Base-by-base conservation (phyloP, 1,140 invertebrate genomes). In the Euwallacea similis region DNA sequence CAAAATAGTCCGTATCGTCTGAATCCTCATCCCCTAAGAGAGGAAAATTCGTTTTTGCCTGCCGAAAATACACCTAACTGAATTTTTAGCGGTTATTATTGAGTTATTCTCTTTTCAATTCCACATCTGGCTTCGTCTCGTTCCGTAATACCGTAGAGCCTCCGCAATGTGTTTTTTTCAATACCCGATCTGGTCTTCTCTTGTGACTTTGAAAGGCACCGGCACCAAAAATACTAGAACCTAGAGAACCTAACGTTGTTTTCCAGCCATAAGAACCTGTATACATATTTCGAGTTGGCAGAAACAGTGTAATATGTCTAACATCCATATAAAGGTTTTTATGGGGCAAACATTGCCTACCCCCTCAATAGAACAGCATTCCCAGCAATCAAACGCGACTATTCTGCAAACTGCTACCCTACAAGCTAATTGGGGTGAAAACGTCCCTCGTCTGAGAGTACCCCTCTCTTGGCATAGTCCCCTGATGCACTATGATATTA, bases 351-450 rank as follows among this genome's bases (percentile, higher is more conserved):
- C 15, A 61, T 53, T 60, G 61, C 16, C 69, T 71, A 71, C 21
- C 61, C 21, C 70, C 70, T 56, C 70, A 59, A 66, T 68, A 59
- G 59, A 69, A 70, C 59, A 63, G 76, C 77, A 78, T 78, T 77
- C 69, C 64, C 77, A 78, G 76, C 77, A 77, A 73, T 78, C 77
- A 77, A 78, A 78, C 72, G 72, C 67, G 66, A 62, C 71, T 73
- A 73, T n/a, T 60, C 42, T 59, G 63, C 65, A 72, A 72, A 72
- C 60, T 64, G 70, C 74, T 75, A 75, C 67, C 71, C 71, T 76
- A 74, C 71, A 76, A 76, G 76, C 76, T 75, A 73, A 73, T 73
- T 68, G 72, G 76, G 74, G 72, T 43, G 66, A 69, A 61, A 66
- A 50, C 47, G 11, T 43, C 64, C 61, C 64, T 72, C 62, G 63